Conservation (phyloP, 2,113 vertebrate genomes). For the Motacilla alba region DNA sequence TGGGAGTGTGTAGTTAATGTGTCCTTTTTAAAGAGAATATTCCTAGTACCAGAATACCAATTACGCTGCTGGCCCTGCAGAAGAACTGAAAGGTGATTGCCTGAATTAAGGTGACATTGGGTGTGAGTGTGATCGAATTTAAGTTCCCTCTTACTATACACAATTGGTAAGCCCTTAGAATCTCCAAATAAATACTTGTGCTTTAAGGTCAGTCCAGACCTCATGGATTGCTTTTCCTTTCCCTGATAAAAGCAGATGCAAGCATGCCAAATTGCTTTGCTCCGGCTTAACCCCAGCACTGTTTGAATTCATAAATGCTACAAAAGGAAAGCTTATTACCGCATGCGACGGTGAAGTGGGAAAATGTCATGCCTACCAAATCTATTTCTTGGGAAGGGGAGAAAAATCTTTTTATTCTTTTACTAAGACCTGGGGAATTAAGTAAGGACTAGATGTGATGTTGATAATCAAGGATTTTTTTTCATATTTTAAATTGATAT, state of each 20-base stretch:
- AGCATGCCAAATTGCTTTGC: constrained; percentile 73
- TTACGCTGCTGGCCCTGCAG: background rate
- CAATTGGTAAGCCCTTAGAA: constrained; percentile 36
- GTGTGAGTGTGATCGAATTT: background rate
- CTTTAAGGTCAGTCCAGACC: constrained; percentile 44
- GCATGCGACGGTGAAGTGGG: constrained; percentile 25
- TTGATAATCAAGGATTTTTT: constrained; percentile 28
- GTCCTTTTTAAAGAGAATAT: background rate
- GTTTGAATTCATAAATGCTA: constrained; percentile 66
- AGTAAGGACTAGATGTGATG: constrained; percentile 2
- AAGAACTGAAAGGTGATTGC: background rate
- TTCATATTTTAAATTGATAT: background rate
- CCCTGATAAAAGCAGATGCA: constrained; percentile 64
- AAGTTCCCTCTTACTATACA: constrained; percentile 34
- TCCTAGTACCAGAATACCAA: background rate
- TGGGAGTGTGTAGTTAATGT: background rate
- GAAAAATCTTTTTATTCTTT: constrained; percentile 47
- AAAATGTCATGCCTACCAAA: constrained; percentile 63
- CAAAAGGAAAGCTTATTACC: constrained; percentile 66
- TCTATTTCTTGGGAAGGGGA: constrained; percentile 43
- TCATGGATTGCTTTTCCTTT: constrained; percentile 59
- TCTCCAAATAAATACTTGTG: constrained; percentile 50
- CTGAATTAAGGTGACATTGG: constrained; percentile 51
- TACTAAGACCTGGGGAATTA: constrained; percentile 32
- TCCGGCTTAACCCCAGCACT: constrained; percentile 66